phyloP scores from a whole-genome alignment of 1,140 invertebrate species.

The Gryllus bimaculatus region DNA sequence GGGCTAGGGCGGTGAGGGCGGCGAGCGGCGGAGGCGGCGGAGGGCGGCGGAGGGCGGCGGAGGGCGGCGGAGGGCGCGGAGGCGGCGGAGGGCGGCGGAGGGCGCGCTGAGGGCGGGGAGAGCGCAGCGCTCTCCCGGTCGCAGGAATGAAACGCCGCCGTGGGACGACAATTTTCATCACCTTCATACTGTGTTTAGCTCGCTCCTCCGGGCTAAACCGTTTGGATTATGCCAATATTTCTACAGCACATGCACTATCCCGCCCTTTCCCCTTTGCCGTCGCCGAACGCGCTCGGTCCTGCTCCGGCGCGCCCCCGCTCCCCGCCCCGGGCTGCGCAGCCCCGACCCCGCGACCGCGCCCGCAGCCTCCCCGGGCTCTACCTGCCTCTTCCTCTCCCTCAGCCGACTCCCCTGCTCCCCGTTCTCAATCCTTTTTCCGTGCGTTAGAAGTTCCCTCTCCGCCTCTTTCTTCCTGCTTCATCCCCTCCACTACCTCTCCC shows the following conservation, averaged over 20 bases:
- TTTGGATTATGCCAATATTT: neutral
- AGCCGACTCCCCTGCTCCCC: neutral
- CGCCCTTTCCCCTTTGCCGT: neutral
- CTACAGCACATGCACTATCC: conserved; percentile 3
- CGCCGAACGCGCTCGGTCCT: too few relatives aligned
- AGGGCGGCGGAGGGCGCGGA: neutral
- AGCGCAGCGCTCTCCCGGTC: neutral
- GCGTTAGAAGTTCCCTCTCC: neutral
- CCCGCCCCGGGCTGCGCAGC: too few relatives aligned
- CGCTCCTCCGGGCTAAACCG: neutral
- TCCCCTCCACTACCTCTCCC: too few relatives aligned
- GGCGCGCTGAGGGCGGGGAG: too few relatives aligned
- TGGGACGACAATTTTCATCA: neutral
- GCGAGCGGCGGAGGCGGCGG: neutral
- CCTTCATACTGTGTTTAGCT: neutral
- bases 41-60: too few relatives aligned
- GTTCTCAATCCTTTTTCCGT: neutral
- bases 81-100: too few relatives aligned
- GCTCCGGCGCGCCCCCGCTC: too few relatives aligned
- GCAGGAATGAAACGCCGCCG: neutral
- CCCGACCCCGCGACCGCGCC: too few relatives aligned
- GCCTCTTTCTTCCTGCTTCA: too few relatives aligned
- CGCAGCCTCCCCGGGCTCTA: too few relatives aligned
- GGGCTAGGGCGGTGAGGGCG: too few relatives aligned
- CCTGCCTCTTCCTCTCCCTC: neutral